phyloP scores from a whole-genome alignment of 2,113 vertebrate genomes.

The Origma solitaria region DNA sequence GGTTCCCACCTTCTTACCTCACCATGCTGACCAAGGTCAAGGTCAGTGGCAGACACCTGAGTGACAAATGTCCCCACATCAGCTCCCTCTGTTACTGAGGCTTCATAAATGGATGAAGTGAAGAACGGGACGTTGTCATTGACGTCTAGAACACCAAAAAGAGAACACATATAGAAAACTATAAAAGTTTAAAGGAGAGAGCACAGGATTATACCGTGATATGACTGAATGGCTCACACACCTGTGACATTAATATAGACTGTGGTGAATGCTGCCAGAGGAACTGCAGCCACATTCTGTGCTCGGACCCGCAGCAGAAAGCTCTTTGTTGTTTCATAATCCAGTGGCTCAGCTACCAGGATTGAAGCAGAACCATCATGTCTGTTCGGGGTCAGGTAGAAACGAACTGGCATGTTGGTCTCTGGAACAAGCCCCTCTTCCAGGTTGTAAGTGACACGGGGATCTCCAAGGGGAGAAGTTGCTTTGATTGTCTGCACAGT shows the following conservation, averaged over 20 bases:
- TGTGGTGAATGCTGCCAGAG: constrained; percentile 80
- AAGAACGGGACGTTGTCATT: constrained; percentile 93
- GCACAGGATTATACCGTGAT: neutral
- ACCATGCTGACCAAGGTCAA: constrained; percentile 83
- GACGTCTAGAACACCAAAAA: constrained; percentile 74
- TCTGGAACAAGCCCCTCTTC: constrained; percentile 87
- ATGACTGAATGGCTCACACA: constrained; percentile 15
- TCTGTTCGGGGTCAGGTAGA: constrained; percentile 87
- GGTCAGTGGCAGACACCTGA: constrained; percentile 84
- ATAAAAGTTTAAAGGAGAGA: neutral
- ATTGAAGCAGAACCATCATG: constrained; percentile 85
- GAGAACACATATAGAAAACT: neutral
- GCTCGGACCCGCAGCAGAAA: constrained; percentile 83
- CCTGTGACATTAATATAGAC: constrained; percentile 84
- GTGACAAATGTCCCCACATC: constrained; percentile 78
- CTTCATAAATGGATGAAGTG: constrained; percentile 88
- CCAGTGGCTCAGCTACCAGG: constrained; percentile 83
- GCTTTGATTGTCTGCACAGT: constrained; percentile 82
- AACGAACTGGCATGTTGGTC: constrained; percentile 86
- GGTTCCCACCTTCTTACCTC: constrained; percentile 68
- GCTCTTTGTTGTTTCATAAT: constrained; percentile 83
- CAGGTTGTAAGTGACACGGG: constrained; percentile 84
- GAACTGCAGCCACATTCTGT: constrained; percentile 84
- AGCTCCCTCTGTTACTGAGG: constrained; percentile 80
- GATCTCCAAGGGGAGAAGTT: constrained; percentile 83